Conservation (phyloP, 2,888 invertebrate species). For the Agapostemon virescens region DNA sequence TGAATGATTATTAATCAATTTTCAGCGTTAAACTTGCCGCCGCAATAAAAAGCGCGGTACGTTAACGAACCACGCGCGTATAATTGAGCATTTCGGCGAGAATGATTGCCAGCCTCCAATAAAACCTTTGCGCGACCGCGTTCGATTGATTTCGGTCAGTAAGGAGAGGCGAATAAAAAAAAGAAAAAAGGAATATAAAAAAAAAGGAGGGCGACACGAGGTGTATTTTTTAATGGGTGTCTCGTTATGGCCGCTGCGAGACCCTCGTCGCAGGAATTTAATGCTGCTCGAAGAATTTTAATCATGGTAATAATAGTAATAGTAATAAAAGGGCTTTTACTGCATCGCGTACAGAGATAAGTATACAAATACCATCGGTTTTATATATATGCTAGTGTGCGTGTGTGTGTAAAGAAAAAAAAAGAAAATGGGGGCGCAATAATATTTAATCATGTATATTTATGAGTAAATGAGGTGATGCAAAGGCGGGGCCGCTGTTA, state of each 20-base stretch:
- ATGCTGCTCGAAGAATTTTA: conserved; percentile 1
- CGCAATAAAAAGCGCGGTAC: conserved; percentile 69
- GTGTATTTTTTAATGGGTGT: conserved; percentile 22
- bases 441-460: conserved; percentile 2
- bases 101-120: conserved; percentile 66
- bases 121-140: conserved; percentile 61
- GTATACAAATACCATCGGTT: background rate
- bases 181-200: background rate
- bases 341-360: background rate
- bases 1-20: conserved; percentile 75
- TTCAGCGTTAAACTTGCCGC: conserved; percentile 67
- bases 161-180: conserved; percentile 31
- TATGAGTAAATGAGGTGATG: background rate
- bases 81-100: conserved; percentile 70
- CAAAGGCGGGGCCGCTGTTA: background rate
- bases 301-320: conserved; percentile 1
- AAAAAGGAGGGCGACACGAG: conserved; percentile 17
- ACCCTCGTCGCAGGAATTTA: background rate
- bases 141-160: conserved; percentile 60
- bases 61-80: conserved; percentile 70
- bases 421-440: background rate
- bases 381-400: too few species aligned
- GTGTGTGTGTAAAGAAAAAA: background rate
- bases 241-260: background rate
- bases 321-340: background rate